Conservation (phyloP, 2,113 vertebrate genomes). For the Macquaria australasica region DNA sequence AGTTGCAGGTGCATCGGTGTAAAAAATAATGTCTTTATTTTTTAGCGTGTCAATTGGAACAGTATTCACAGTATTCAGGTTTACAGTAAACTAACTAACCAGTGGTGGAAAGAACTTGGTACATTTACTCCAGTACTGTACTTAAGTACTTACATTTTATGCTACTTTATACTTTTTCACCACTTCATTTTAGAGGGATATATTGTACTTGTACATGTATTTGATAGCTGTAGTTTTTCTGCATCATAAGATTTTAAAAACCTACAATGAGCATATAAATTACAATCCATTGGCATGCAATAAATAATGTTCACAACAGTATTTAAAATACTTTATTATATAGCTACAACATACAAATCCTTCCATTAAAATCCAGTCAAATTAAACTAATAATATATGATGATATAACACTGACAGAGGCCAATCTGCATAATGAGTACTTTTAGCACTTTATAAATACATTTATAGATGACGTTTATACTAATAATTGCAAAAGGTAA, state of each 20-base stretch:
- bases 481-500: too few relatives aligned
- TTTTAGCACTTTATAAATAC: neutral
- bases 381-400: neutral
- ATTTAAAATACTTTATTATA: too few relatives aligned
- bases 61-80: neutral
- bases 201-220: neutral
- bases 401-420: neutral
- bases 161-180: too few relatives aligned
- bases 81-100: neutral
- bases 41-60: neutral
- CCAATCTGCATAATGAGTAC: neutral
- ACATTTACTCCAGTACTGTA: neutral
- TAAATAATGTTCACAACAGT: neutral
- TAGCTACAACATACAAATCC: neutral
- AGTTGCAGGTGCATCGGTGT: neutral
- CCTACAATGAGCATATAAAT: too few relatives aligned
- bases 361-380: neutral
- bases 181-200: too few relatives aligned
- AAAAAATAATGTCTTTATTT: neutral
- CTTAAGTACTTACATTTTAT: too few relatives aligned
- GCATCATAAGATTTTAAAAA: neutral
- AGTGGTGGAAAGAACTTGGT: neutral
- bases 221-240: neutral
- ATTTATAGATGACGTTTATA: too few relatives aligned
- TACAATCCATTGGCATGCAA: too few relatives aligned